Evolutionary conservation across 2,888 invertebrate species (phyloP).

Genomic region (Adelognathus sp.): DNA sequence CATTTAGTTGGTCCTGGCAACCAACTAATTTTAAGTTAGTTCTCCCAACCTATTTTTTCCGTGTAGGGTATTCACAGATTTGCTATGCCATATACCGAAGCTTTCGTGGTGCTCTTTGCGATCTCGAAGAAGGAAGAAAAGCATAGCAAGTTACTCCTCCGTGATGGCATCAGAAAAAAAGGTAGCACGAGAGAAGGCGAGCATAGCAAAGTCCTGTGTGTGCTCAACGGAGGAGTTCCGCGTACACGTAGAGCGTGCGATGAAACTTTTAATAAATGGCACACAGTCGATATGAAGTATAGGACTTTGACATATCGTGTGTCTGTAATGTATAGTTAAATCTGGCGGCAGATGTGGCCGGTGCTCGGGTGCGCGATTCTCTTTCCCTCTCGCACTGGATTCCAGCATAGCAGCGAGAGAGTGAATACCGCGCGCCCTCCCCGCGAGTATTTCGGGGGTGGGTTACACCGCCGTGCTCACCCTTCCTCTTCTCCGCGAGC

Average conservation of each 20-base stretch:
- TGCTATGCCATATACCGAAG: slow-evolving; percentile 65
- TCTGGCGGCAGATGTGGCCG: slow-evolving; percentile 81
- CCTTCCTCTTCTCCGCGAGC: slow-evolving; percentile 54
- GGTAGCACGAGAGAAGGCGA: slow-evolving; percentile 54
- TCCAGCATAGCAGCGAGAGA: slow-evolving; percentile 57
- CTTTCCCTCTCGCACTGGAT: slow-evolving; percentile 58
- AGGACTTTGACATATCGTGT: slow-evolving; percentile 82
- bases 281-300: slow-evolving; percentile 81
- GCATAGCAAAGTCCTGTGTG: slow-evolving; percentile 51
- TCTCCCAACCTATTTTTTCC: too few relatives aligned
- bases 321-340: slow-evolving; percentile 82
- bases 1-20: too few relatives aligned
- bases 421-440: slow-evolving; percentile 44
- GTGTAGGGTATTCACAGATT: too few relatives aligned
- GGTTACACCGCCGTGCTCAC: slow-evolving; percentile 49
- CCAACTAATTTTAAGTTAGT: too few relatives aligned
- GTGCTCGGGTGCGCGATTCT: slow-evolving; percentile 63
- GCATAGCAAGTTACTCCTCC: slow-evolving; percentile 47
- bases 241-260: slow-evolving; percentile 73
- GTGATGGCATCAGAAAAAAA: slow-evolving; percentile 44
- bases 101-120: slow-evolving; percentile 61
- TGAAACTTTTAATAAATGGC: slow-evolving; percentile 82
- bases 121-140: slow-evolving; percentile 46
- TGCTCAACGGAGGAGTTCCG: slow-evolving; percentile 57
- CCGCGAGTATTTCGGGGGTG: slow-evolving; percentile 59